Evolutionary conservation across 1,140 invertebrate species (phyloP), one percentile per base, ranked within the genome.

Genomic region (Oppia nitens): DNA sequence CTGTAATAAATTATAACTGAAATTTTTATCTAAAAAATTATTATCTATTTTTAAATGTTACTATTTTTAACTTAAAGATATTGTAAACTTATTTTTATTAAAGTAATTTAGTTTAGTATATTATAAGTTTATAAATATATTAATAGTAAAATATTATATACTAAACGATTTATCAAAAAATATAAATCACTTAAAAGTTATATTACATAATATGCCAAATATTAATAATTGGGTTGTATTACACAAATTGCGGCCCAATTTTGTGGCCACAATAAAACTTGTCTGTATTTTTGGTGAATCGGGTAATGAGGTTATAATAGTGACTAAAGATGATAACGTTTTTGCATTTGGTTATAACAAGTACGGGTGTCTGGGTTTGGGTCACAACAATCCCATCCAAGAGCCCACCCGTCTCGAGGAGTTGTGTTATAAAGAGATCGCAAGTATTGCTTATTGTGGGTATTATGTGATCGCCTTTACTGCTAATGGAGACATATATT

Each of bases 401-500:
- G 27, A 47, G 20, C 62, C 62, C 2, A 53, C n/a, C 21, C 47
- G 62, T 29, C 72, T 83, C 23, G 74, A 77, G 47, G 66, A 66
- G 11, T 66, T 83, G 1, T 79, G 77, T 62, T 71, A 74, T 47
- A 82, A 81, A 66, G 70, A 72, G 26, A 74, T 81, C 51, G 49
- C 72, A 74, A 55, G 75, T 75, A 27, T 77, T 82, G 65, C 74
- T 73, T 79, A 79, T 6, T 78, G 75, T 69, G 79, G 79, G 27
- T 78, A 79, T 24, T 79, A 83, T 68, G 77, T 82, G 12, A 66
- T 82, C 49, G 80, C 78, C 2, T 72, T 77, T 1, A 78, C 79
- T 17, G 68, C 71, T 59, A 74, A 66, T 64, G 80, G 79, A 55
- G 73, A 79, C 60, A 68, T 81, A 53, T 82, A 77, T 68, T 76